Conservation (phyloP, 2,888 invertebrate species). For the Cephus nigrinus region DNA sequence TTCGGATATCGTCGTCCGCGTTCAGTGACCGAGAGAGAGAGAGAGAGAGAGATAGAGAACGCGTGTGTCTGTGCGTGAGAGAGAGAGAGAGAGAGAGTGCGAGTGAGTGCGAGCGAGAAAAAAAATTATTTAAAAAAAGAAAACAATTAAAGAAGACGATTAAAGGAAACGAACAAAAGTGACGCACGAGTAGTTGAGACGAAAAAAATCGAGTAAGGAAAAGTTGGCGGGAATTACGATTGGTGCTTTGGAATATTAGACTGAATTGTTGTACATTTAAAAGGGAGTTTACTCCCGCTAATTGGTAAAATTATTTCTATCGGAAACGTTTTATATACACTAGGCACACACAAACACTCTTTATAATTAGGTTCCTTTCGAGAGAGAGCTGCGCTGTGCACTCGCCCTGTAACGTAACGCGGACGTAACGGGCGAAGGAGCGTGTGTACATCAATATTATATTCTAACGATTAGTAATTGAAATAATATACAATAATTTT, state of each 20-base stretch:
- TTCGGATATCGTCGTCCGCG: constrained; percentile 21
- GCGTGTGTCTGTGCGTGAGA: constrained; percentile 35
- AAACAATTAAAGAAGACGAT: neutral
- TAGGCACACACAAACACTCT: constrained; percentile 6
- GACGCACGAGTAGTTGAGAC: neutral
- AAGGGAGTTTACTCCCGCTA: constrained; percentile 20
- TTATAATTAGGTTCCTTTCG: constrained; percentile 34
- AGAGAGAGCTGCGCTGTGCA: constrained; percentile 29
- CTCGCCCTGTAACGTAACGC: constrained; percentile 16
- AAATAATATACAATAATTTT: constrained; percentile 61
- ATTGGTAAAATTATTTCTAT: constrained; percentile 49
- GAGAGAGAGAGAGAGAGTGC: constrained; percentile 19
- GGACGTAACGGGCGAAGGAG: constrained; percentile 21
- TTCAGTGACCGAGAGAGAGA: constrained; percentile 24
- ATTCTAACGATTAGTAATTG: constrained; percentile 60
- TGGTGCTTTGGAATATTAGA: constrained; percentile 65
- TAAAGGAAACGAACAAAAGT: neutral
- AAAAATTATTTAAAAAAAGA: neutral
- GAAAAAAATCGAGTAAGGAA: neutral
- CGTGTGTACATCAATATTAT: constrained; percentile 57
- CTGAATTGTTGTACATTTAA: constrained; percentile 61
- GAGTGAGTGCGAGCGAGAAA: constrained; percentile 5
- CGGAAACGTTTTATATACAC: constrained; percentile 45
- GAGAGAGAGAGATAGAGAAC: constrained; percentile 10
- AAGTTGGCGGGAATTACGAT: constrained; percentile 27